Percentiles rank a stretch among this genome's conserved stretches.
Conservation (phyloP, 1,140 invertebrate genomes). For the Ditylenchus dipsaci region DNA sequence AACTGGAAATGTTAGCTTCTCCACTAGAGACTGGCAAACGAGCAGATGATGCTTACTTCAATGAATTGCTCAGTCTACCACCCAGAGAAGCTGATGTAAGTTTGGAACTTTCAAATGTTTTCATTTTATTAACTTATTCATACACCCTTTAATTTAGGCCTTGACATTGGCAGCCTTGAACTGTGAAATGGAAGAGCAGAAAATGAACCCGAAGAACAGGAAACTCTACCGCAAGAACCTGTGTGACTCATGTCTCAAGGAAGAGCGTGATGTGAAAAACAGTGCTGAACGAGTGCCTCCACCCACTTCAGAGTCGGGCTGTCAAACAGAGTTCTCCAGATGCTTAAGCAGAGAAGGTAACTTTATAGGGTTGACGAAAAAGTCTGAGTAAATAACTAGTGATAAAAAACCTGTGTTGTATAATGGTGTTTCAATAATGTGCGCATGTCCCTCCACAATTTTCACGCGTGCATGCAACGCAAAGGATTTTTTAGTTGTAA, state of each 20-base stretch:
- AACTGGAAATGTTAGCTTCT: conserved; percentile 25
- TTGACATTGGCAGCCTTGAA: not conserved
- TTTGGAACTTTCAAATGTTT: not conserved
- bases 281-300: not conserved
- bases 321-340: conserved; percentile 28
- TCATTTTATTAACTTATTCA: not conserved
- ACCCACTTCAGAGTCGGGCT: conserved; percentile 20
- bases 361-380: no score
- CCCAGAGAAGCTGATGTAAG: conserved; percentile 19
- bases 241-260: not conserved
- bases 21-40: conserved; percentile 14
- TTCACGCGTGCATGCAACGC: no score
- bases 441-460: no score
- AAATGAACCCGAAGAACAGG: not conserved
- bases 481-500: no score
- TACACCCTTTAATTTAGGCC: not conserved
- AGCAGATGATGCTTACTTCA: conserved; percentile 9
- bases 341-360: conserved; percentile 21
- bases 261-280: not conserved
- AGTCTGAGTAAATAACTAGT: no score
- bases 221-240: not conserved
- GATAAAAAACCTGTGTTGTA: no score
- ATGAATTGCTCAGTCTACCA: conserved; percentile 15
- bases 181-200: conserved; percentile 1
- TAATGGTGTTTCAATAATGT: no score